Evolutionary conservation across 1,140 invertebrate species (phyloP).

Genomic region (Drosophila sucinea): DNA sequence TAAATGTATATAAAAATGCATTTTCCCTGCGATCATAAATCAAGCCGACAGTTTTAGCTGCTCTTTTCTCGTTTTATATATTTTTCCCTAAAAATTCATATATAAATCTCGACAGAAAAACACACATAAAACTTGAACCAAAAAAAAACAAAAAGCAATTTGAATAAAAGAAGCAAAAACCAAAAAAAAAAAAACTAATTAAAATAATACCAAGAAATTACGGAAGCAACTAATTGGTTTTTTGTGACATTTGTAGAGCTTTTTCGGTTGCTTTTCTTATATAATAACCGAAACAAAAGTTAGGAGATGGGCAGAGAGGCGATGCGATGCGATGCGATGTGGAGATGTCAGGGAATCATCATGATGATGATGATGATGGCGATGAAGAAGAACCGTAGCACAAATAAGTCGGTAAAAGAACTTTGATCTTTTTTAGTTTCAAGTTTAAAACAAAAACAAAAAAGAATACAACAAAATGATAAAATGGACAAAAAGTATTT

Average conservation of each 20-base stretch:
- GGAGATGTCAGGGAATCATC: constrained; percentile 10
- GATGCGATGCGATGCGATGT: background rate
- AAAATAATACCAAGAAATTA: constrained; percentile 81
- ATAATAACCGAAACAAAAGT: constrained; percentile 41
- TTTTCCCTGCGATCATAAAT: constrained; percentile 57
- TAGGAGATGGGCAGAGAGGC: background rate
- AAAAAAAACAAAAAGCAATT: constrained; percentile 43
- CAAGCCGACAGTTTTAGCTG: constrained; percentile 44
- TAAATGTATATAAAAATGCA: constrained; percentile 49
- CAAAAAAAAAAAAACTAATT: constrained; percentile 59
- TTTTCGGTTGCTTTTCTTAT: constrained; percentile 40
- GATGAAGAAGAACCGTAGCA: constrained; percentile 70
- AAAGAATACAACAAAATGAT: background rate
- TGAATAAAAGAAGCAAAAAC: constrained; percentile 44
- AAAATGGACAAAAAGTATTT: constrained; percentile 62
- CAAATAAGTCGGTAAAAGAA: constrained; percentile 38
- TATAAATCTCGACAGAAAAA: constrained; percentile 61
- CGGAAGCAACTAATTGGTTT: constrained; percentile 74
- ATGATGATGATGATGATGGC: constrained; percentile 70
- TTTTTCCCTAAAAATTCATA: constrained; percentile 26
- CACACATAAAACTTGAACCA: constrained; percentile 60
- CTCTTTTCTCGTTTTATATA: constrained; percentile 31
- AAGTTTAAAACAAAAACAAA: constrained; percentile 18
- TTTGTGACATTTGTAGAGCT: constrained; percentile 67
- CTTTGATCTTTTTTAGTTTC: constrained; percentile 60